Percentiles rank a stretch among this genome's conserved stretches.
These are phyloP conservation scores for Epirrhoe tristata DNA, from an alignment of 2,888 invertebrate species.

Conservation along the genomic window DNA sequence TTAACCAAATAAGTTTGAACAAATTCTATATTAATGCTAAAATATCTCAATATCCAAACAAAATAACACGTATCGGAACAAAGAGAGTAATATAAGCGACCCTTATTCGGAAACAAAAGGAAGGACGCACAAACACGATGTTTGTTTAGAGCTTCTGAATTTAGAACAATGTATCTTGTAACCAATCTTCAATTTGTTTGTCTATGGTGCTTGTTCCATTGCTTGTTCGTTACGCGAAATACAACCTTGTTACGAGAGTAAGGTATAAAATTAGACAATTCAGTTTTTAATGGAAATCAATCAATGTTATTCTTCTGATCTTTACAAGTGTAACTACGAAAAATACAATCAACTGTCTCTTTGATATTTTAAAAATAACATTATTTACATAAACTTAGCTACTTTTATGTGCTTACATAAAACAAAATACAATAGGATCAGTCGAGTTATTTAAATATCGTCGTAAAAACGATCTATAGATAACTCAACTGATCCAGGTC, in stretches of 20 bases:
- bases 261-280: not conserved
- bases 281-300: too few relatives aligned
- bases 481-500: too few relatives aligned
- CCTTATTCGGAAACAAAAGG: constrained; percentile 44
- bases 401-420: too few relatives aligned
- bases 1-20: not conserved
- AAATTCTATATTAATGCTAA: constrained; percentile 15
- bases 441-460: too few relatives aligned
- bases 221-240: not conserved
- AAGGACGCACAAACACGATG: constrained; percentile 43
- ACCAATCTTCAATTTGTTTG: constrained; percentile 32
- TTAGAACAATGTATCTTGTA: constrained; percentile 37
- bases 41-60: constrained; percentile 24
- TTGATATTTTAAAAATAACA: too few relatives aligned
- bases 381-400: too few relatives aligned
- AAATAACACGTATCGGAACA: constrained; percentile 29
- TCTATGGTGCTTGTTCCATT: constrained; percentile 9
- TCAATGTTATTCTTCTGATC: too few relatives aligned
- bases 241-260: not conserved
- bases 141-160: constrained; percentile 37
- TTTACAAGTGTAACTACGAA: too few relatives aligned
- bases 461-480: too few relatives aligned
- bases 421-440: too few relatives aligned
- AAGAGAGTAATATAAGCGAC: constrained; percentile 40
- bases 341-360: too few relatives aligned